phyloP scores from a whole-genome alignment of 1,140 invertebrate genomes.

The Hermetia illucens region DNA sequence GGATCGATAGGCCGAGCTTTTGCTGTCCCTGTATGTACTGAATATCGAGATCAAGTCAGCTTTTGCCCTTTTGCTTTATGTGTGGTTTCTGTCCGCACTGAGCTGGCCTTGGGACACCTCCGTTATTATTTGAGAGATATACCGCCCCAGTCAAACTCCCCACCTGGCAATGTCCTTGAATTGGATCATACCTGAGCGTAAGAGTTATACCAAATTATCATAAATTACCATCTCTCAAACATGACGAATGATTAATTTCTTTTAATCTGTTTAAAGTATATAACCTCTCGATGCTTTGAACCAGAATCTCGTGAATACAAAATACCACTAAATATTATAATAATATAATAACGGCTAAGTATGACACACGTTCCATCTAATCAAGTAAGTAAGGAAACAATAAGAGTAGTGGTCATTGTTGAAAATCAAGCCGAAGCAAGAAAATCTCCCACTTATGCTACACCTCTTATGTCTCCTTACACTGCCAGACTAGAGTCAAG shows the following conservation, averaged over 20 bases:
- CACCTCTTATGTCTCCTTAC: slow-evolving; percentile 43
- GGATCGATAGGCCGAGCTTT: slow-evolving; percentile 71
- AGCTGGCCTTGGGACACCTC: slow-evolving; percentile 75
- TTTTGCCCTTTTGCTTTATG: slow-evolving; percentile 73
- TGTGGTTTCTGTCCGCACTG: slow-evolving; percentile 73
- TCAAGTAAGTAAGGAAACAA: slow-evolving; percentile 43
- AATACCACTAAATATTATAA: slow-evolving; percentile 14
- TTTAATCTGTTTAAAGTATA: slow-evolving; percentile 10
- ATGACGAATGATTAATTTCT: slow-evolving; percentile 1
- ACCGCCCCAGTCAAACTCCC: slow-evolving; percentile 74
- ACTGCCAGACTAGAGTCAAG: slow-evolving; percentile 41
- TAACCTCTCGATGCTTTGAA: slow-evolving; percentile 12
- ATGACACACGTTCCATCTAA: slow-evolving; percentile 32
- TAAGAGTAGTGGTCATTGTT: slow-evolving; percentile 43
- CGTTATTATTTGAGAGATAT: slow-evolving; percentile 69
- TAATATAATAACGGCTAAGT: slow-evolving; percentile 11
- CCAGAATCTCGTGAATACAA: slow-evolving; percentile 11
- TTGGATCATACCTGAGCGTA: slow-evolving; percentile 28
- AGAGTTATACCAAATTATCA: slow-evolving; percentile 14
- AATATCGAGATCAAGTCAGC: slow-evolving; percentile 53
- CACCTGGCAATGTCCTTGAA: slow-evolving; percentile 54
- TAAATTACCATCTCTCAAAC: slow-evolving; percentile 4
- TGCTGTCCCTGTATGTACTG: slow-evolving; percentile 48
- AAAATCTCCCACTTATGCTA: slow-evolving; percentile 38
- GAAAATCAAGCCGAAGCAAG: slow-evolving; percentile 12